Percentiles rank a stretch among this genome's conserved stretches.
Evolutionary conservation across 2,888 invertebrate genomes (phyloP).

Genomic region (Mystacides longicornis): DNA sequence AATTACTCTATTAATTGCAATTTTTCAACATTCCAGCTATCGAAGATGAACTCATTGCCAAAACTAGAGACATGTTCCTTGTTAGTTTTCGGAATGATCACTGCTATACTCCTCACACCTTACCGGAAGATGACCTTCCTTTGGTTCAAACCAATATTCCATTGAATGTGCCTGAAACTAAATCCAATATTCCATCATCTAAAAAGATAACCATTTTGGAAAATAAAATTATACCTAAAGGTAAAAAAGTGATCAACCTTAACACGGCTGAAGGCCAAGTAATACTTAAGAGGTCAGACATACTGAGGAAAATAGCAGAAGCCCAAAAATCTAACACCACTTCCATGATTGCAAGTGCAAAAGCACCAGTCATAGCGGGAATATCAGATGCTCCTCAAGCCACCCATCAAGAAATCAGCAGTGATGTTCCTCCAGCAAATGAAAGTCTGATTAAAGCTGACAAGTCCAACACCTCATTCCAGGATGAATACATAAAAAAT

Average conservation of each 20-base stretch:
- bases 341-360: background rate
- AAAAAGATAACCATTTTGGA: conserved; percentile 48
- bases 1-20: too few species aligned
- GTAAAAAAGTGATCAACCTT: conserved; percentile 39
- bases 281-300: conserved; percentile 41
- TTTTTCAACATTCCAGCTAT: conserved; percentile 15
- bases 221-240: conserved; percentile 46
- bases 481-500: background rate
- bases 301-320: conserved; percentile 33
- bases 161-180: conserved; percentile 6
- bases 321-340: conserved; percentile 7
- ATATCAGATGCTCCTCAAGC: conserved; percentile 1
- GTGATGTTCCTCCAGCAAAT: background rate
- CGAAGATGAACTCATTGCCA: conserved; percentile 31
- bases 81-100: conserved; percentile 70
- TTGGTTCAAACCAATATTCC: background rate
- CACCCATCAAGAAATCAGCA: conserved; percentile 26
- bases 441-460: background rate
- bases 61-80: conserved; percentile 48
- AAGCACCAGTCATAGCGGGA: background rate
- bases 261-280: conserved; percentile 37
- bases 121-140: conserved; percentile 40
- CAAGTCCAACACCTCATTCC: conserved; percentile 26
- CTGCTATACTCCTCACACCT: conserved; percentile 68
- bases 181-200: conserved; percentile 33